A percentile compares a stretch with the other conserved stretches of the same genome.
Conservation (phyloP, 1,140 invertebrate species). For the Euura lappo region DNA sequence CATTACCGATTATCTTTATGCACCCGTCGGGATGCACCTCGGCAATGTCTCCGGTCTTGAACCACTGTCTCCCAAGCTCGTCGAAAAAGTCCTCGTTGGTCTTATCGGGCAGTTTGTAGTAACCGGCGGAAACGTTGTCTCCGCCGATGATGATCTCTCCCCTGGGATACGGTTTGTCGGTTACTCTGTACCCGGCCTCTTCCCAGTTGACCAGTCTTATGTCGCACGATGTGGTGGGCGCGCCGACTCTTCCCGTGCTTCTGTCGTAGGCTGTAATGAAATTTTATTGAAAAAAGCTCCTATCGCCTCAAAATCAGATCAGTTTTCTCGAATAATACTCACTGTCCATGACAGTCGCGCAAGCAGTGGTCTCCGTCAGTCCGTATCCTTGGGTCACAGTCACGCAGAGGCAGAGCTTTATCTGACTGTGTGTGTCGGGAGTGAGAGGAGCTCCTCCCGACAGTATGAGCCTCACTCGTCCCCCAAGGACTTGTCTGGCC, state of each 20-base stretch:
- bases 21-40: slow-evolving; percentile 91
- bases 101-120: slow-evolving; percentile 91
- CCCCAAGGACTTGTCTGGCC: slow-evolving; percentile 84
- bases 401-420: slow-evolving; percentile 91
- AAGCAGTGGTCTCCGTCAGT: slow-evolving; percentile 95
- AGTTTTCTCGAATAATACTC: slow-evolving; percentile 37
- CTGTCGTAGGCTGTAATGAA: slow-evolving; percentile 65
- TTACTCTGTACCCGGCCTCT: slow-evolving; percentile 91
- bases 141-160: slow-evolving; percentile 93
- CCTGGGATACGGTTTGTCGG: slow-evolving; percentile 88
- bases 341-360: slow-evolving; percentile 88
- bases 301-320: too few species aligned
- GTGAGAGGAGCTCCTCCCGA: slow-evolving; percentile 94
- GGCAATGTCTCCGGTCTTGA: slow-evolving; percentile 96
- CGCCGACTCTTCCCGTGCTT: slow-evolving; percentile 86
- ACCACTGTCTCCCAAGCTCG: slow-evolving; percentile 84
- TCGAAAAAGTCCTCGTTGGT: slow-evolving; percentile 91
- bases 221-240: slow-evolving; percentile 85
- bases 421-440: slow-evolving; percentile 94
- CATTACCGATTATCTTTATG: slow-evolving; percentile 92
- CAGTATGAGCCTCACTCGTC: slow-evolving; percentile 84
- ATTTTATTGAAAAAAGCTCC: too few species aligned
- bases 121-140: slow-evolving; percentile 89
- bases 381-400: slow-evolving; percentile 95
- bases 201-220: slow-evolving; percentile 92